Conservation (phyloP, 2,797 vertebrate genomes). For the Enteromius anoplus region DNA sequence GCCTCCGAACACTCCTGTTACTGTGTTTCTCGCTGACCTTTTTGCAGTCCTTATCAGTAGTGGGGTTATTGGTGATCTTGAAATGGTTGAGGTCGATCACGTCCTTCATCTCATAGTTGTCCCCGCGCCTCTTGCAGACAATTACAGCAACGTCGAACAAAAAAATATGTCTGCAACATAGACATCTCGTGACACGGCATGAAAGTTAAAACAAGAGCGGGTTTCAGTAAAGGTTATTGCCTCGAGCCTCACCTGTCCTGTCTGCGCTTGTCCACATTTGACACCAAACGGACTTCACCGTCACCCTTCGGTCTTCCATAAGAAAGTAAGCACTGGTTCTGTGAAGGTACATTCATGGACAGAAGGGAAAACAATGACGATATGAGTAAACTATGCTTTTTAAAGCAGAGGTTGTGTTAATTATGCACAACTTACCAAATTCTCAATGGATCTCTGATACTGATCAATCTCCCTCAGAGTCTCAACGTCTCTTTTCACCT, state of each 20-base stretch:
- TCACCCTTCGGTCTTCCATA: constrained; percentile 95
- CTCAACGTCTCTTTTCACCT: constrained; percentile 97
- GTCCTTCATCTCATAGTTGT: constrained; percentile 98
- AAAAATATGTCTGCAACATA: constrained; percentile 88
- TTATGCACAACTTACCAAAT: constrained; percentile 81
- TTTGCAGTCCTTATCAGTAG: constrained; percentile 92
- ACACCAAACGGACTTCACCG: constrained; percentile 89
- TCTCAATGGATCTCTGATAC: constrained; percentile 96
- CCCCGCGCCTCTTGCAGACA: constrained; percentile 94
- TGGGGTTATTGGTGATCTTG: constrained; percentile 94
- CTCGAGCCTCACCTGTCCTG: constrained; percentile 89
- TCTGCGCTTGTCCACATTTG: constrained; percentile 88
- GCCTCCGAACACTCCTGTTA: not conserved
- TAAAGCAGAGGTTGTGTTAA: not conserved
- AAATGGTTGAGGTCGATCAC: constrained; percentile 94
- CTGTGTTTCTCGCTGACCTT: constrained; percentile 78
- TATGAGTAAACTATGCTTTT: not conserved
- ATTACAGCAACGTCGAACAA: constrained; percentile 94
- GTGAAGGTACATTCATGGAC: not conserved
- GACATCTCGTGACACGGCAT: constrained; percentile 32
- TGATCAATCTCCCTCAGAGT: constrained; percentile 92
- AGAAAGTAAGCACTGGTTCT: constrained; percentile 90
- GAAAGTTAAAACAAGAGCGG: constrained; percentile 24
- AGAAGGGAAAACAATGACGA: not conserved
- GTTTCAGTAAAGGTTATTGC: not conserved